Percentiles rank a stretch among this genome's conserved stretches.
These are phyloP conservation scores for Therioaphis trifolii DNA, from an alignment of 2,888 invertebrate species.

Conservation along the genomic window DNA sequence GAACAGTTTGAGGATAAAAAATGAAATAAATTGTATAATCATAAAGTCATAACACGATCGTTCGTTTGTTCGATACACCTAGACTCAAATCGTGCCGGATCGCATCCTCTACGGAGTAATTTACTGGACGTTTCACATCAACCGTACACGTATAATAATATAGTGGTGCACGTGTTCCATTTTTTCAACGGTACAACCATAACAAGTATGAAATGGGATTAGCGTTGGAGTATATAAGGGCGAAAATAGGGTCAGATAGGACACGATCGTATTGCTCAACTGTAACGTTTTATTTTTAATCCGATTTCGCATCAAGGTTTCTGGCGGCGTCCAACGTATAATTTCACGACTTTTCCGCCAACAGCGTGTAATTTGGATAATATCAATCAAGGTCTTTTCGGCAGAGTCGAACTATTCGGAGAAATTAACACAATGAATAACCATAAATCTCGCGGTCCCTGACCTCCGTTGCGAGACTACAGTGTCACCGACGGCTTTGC, in stretches of 20 bases:
- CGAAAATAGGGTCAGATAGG: slow-evolving; percentile 38
- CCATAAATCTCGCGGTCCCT: neutral
- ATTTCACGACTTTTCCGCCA: slow-evolving; percentile 48
- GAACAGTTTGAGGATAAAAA: no score
- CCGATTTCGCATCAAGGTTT: slow-evolving; percentile 52
- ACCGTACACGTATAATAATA: no score
- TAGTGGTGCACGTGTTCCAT: no score
- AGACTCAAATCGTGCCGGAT: no score
- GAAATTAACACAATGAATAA: neutral
- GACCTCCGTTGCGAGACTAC: neutral
- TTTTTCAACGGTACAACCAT: neutral
- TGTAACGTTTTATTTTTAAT: slow-evolving; percentile 28
- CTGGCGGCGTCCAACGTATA: neutral
- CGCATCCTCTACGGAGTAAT: no score
- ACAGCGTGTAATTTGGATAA: slow-evolving; percentile 25
- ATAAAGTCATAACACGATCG: no score
- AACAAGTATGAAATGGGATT: slow-evolving; percentile 7
- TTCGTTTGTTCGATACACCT: no score
- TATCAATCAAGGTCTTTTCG: slow-evolving; percentile 35
- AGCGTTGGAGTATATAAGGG: neutral
- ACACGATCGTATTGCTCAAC: slow-evolving; percentile 48
- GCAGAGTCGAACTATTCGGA: neutral
- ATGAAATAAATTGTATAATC: neutral
- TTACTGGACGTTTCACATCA: no score
- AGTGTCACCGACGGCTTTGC: no score